phyloP scores from a whole-genome alignment of 1,140 invertebrate species.

The Drosophila prosaltans region DNA sequence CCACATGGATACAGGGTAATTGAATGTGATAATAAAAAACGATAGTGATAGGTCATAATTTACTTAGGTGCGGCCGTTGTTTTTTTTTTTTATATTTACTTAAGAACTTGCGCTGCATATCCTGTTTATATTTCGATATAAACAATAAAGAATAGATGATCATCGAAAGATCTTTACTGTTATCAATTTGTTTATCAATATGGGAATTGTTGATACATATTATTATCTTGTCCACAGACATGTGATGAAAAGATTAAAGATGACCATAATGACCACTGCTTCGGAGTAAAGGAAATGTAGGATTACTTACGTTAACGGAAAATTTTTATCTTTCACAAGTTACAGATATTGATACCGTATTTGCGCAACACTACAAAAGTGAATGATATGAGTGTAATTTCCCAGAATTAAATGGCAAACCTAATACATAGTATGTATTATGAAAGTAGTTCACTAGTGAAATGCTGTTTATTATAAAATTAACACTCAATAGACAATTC shows the following conservation, averaged over 20 bases:
- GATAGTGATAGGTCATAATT: constrained; percentile 5
- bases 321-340: constrained; percentile 2
- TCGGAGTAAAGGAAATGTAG: neutral
- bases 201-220: neutral
- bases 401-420: neutral
- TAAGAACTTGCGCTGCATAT: neutral
- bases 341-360: neutral
- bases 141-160: neutral
- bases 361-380: neutral
- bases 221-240: neutral
- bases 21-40: neutral
- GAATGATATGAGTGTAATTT: neutral
- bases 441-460: neutral
- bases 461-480: too few species aligned
- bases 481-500: too few species aligned
- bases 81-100: constrained; percentile 24
- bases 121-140: neutral
- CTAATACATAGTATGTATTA: too few species aligned
- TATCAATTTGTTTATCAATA: neutral
- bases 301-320: neutral
- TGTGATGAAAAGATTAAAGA: too few species aligned
- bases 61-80: constrained; percentile 17
- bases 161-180: neutral
- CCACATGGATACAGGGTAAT: neutral
- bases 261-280: neutral